Base-by-base conservation (phyloP, 2,797 vertebrate species). In the Ambastaia sidthimunki region DNA sequence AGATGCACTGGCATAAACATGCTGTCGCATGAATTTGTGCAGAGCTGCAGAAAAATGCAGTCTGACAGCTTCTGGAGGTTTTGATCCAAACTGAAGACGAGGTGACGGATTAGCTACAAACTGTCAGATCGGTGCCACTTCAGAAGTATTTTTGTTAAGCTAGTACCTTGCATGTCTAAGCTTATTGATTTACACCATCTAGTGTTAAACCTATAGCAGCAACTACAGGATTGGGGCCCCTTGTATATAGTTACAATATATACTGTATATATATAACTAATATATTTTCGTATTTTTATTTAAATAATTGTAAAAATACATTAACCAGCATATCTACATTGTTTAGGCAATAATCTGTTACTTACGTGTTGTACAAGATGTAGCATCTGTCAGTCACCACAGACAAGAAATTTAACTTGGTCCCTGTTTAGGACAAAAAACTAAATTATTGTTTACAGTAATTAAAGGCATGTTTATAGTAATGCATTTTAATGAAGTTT, bases 111-210 rank as follows among this genome's bases (percentile, higher is more conserved):
- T 11, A 44, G 52, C 41, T 57, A 50, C 70, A 65, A 74, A 74
- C 34, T 63, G 25, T 74, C 31, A 68, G 10, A 55, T 71, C 23
- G 25, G n/a, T 71, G 57, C 28, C 37, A 16, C 50, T 44, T 12
- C 16, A 37, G 18, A 37, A 18, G 71, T 52, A 68, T 62, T 52
- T 65, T 57, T 6, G 18, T 67, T 57, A 47, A 71, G 67, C 55
- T 55, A 41, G 21, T 13, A 13, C 25, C 18, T 25, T 52, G 18
- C 21, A 15, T 10, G 52, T 31, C 7, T 59, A 12, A 25, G 13
- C 50, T 82, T 50, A 62, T 11, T 68, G 23, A 25, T 50, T 74
- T 70, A 19, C 73, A 77, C 77, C 81, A 74, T 80, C 77, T 82
- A 85, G 80, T 84, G 83, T 84, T 77, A 59, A 57, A 69, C 9